A percentile compares a stretch with the other conserved stretches of the same genome.
phyloP scores from a whole-genome alignment of 2,797 vertebrate species.

The Channallabes apus region DNA sequence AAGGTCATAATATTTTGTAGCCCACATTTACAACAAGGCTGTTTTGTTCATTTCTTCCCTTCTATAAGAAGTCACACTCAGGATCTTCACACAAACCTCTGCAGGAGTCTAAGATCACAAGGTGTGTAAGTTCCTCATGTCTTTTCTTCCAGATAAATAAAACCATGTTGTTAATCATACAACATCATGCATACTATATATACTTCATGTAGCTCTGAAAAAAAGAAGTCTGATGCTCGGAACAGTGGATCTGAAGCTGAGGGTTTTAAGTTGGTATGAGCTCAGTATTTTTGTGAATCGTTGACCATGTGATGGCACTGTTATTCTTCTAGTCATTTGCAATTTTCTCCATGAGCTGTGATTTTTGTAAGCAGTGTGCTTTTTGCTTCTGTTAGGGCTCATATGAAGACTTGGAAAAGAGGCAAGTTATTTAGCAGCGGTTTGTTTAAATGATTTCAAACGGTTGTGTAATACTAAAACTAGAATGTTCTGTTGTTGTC shows the following conservation, averaged over 20 bases:
- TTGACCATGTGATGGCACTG: slow-evolving; percentile 25
- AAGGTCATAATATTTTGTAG: not conserved
- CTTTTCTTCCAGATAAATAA: not conserved
- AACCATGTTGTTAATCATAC: not conserved
- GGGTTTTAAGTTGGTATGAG: slow-evolving; percentile 29
- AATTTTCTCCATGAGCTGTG: not conserved
- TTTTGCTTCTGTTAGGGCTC: slow-evolving; percentile 33
- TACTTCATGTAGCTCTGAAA: slow-evolving; percentile 48
- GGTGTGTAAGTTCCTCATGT: slow-evolving; percentile 40
- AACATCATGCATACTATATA: not conserved
- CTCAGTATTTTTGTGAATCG: not conserved
- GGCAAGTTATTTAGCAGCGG: slow-evolving; percentile 33
- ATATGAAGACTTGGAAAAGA: slow-evolving; percentile 27
- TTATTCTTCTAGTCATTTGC: slow-evolving; percentile 20
- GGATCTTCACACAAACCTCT: slow-evolving; percentile 35
- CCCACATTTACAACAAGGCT: not conserved
- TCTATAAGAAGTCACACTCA: slow-evolving; percentile 22
- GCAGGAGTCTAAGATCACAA: slow-evolving; percentile 52
- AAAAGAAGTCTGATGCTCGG: slow-evolving; percentile 30
- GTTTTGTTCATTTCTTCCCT: not conserved
- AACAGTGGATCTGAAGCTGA: slow-evolving; percentile 25
- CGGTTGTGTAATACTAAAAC: not conserved
- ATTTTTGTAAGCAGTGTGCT: not conserved
- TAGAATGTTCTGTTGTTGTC: not conserved
- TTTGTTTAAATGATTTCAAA: slow-evolving; percentile 10